Evolutionary conservation across 2,113 vertebrate species (phyloP), one percentile per base, ranked within the genome.

Genomic region (Vidua macroura): DNA sequence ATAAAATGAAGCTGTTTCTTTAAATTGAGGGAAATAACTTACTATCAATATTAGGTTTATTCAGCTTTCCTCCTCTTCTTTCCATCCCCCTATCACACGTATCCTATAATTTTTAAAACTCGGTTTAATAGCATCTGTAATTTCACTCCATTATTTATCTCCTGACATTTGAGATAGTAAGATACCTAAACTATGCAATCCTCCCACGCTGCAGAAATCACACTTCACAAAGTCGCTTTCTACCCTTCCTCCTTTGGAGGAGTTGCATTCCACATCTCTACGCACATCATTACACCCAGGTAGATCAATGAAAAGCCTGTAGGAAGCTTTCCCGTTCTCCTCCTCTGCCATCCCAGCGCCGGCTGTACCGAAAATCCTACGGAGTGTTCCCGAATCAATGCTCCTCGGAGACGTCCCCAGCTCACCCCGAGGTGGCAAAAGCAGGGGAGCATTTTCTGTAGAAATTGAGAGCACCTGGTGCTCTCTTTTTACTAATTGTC

Each of bases 141-240:
- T 88, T 84, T 63, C n/a, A 92, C 60, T 83, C 66, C 48, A 51
- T 67, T 91, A 83, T 88, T 93, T 88, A 90, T 74, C 76, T 77
- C 68, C 73, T 86, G 72, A 56, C 77, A 68, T 73, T 56, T 76
- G 46, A 11, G n/a, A 68, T 53, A 74, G 78, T 77, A 84, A 60
- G 48, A 81, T 21, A 92, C 17, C 41, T 56, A 79, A 79, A 66
- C 86, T 67, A 55, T 37, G 23, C 10, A 69, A 73, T 63, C 72
- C 76, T 83, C 72, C 83, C 8, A 78, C 35, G 19, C 85, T 52
- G 60, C 82, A 86, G 43, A 25, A 58, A 87, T n/a, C 52, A 8
- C 83, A 75, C 64, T 88, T 41, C 80, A 69, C 43, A 25, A 83
- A 95, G 39, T 52, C 25, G 39, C 48, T 74, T 41, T 37, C 68